A percentile compares a stretch with the other conserved stretches of the same genome.
These are phyloP conservation scores for Phania funesta DNA, from an alignment of 2,888 invertebrate genomes.

Conservation along the genomic window DNA sequence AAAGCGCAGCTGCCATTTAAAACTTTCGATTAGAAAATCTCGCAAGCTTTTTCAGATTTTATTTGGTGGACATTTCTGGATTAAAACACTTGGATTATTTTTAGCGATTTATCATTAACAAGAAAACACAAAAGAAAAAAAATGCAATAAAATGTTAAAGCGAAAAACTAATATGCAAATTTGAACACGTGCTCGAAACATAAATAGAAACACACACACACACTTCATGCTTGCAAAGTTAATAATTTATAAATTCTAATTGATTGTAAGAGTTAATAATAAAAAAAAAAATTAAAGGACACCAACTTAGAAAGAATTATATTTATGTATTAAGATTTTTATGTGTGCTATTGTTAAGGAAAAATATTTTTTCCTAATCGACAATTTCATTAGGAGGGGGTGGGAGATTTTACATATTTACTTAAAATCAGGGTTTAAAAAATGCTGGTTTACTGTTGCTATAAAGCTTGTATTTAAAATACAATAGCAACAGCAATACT, in stretches of 20 bases:
- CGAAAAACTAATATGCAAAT: conserved; percentile 43
- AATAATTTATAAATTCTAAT: conserved; percentile 5
- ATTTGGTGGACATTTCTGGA: conserved; percentile 24
- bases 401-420: too few species aligned
- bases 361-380: too few species aligned
- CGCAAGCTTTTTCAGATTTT: background rate
- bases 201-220: conserved; percentile 1
- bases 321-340: too few species aligned
- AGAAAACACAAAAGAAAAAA: conserved; percentile 11
- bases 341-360: too few species aligned
- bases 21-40: conserved; percentile 12
- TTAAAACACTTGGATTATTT: conserved; percentile 7
- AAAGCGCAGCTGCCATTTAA: background rate
- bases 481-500: too few species aligned
- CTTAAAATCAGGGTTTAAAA: too few species aligned
- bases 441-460: too few species aligned
- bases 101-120: conserved; percentile 24
- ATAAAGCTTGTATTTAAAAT: too few species aligned
- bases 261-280: conserved; percentile 1
- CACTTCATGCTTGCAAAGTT: background rate
- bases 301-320: too few species aligned
- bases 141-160: background rate
- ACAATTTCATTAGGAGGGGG: too few species aligned
- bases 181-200: conserved; percentile 59
- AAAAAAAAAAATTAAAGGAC: too few species aligned